Percentiles rank a stretch among this genome's conserved stretches.
These are phyloP conservation scores for Phylloscopus trochilus DNA, from an alignment of 2,113 vertebrate species.

Conservation along the genomic window DNA sequence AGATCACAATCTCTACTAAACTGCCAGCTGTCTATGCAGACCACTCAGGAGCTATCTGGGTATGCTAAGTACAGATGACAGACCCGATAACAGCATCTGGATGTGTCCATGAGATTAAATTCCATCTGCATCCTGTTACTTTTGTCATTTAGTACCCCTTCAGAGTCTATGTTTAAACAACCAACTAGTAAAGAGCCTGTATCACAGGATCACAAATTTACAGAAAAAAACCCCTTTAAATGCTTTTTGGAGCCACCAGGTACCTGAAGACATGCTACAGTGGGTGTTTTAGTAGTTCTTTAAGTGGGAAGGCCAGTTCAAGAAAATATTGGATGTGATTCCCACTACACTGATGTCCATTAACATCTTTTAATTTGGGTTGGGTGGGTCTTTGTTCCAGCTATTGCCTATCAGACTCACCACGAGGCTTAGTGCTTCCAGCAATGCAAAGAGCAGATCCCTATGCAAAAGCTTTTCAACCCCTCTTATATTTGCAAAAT, in stretches of 20 bases:
- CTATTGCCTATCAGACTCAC: not conserved
- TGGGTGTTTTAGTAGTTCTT: not conserved
- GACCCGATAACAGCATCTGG: not conserved
- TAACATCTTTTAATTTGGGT: not conserved
- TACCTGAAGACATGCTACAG: not conserved
- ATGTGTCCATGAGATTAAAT: constrained; percentile 37
- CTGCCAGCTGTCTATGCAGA: constrained; percentile 9
- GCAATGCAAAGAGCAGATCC: not conserved
- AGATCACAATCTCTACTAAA: constrained; percentile 19
- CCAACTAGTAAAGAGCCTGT: not conserved
- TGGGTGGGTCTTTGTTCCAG: not conserved
- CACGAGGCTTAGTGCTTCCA: not conserved
- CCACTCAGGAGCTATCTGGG: constrained; percentile 27
- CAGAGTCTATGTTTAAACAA: not conserved
- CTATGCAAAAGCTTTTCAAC: not conserved
- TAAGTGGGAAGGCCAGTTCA: not conserved
- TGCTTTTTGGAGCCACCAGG: not conserved
- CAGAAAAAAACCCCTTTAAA: not conserved
- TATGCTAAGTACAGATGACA: constrained; percentile 32
- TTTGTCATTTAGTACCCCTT: not conserved
- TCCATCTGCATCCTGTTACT: not conserved
- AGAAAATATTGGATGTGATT: not conserved
- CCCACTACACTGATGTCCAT: not conserved
- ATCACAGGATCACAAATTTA: not conserved
- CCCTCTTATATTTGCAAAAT: not conserved